These are phyloP conservation scores for Zootermopsis nevadensis DNA, from an alignment of 2,888 invertebrate genomes.

Conservation along the genomic window DNA sequence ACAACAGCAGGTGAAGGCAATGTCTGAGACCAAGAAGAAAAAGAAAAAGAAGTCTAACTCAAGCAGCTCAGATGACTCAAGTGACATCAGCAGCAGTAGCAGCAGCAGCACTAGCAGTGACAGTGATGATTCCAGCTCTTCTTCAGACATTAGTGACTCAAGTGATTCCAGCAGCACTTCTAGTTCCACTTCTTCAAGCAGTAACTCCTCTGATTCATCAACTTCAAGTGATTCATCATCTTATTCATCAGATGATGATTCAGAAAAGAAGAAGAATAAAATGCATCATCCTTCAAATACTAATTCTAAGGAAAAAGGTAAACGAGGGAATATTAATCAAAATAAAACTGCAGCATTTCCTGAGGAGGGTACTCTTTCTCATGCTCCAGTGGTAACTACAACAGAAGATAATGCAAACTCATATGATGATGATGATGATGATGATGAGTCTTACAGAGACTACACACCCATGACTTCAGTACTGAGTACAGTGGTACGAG, in stretches of 20 bases:
- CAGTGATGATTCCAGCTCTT: constrained; percentile 26
- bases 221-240: constrained; percentile 19
- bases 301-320: background rate
- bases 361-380: no score
- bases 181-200: constrained; percentile 6
- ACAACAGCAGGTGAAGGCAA: background rate
- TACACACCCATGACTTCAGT: background rate
- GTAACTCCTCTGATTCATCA: constrained; percentile 15
- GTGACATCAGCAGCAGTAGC: background rate
- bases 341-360: background rate
- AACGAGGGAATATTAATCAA: background rate
- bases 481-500: background rate
- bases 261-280: constrained; percentile 12
- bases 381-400: no score
- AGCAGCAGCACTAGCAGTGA: constrained; percentile 10
- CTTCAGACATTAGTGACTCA: background rate
- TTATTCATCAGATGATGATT: background rate
- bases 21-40: background rate
- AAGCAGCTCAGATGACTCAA: constrained; percentile 14
- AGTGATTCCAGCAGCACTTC: constrained; percentile 12
- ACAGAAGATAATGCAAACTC: background rate
- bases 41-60: background rate
- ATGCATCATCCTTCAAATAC: background rate
- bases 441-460: background rate
- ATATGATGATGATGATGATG: background rate